A percentile compares a stretch with the other conserved stretches of the same genome.
Conservation (phyloP, 2,888 invertebrate species). For the Drosophila pullipes region DNA sequence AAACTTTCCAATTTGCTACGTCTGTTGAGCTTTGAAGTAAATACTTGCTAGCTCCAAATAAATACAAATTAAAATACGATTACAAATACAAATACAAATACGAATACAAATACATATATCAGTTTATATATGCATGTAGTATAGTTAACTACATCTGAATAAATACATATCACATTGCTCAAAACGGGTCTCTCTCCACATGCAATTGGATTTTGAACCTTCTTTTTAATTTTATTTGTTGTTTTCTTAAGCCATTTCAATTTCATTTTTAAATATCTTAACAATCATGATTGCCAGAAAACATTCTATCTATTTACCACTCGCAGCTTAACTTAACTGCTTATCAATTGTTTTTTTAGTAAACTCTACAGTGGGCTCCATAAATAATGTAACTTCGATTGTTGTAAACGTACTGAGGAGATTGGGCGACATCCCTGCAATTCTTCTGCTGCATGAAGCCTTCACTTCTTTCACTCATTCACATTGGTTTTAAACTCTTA, state of each 20-base stretch:
- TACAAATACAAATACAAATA: constrained; percentile 4
- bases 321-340: constrained; percentile 3
- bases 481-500: neutral
- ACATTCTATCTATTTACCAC: constrained; percentile 37
- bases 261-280: constrained; percentile 24
- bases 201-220: constrained; percentile 8
- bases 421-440: neutral
- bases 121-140: constrained; percentile 10
- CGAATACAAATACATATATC: constrained; percentile 8
- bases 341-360: neutral
- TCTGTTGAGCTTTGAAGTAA: constrained; percentile 42
- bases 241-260: neutral
- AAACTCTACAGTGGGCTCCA: constrained; percentile 9
- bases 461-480: neutral
- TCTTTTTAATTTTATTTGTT: neutral
- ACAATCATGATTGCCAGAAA: constrained; percentile 55
- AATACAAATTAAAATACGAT: constrained; percentile 13
- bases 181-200: constrained; percentile 17
- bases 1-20: constrained; percentile 8
- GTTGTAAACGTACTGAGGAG: neutral
- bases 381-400: constrained; percentile 2
- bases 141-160: constrained; percentile 26
- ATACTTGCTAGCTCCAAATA: constrained; percentile 41
- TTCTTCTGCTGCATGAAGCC: neutral
- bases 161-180: constrained; percentile 66